Evolutionary conservation across 1,140 invertebrate species (phyloP), one percentile per base, ranked within the genome.

Genomic region (Drosophila gunungcola): DNA sequence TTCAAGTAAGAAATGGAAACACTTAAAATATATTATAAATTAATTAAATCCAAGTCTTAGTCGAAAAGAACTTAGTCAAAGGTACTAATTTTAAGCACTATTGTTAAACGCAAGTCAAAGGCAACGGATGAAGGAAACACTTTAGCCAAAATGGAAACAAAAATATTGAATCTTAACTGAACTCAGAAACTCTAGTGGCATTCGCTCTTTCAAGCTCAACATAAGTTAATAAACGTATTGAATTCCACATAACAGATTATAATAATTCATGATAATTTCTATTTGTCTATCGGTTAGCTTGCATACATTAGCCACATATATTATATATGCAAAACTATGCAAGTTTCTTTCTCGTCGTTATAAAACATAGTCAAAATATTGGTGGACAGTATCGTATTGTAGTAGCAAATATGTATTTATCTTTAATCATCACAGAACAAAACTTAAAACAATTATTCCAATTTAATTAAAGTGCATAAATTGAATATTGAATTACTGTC

Each of bases 361-460:
- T 79, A 82, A 68, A 55, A 83, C 56, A 88, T 88, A 83, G 84
- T 83, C 55, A 80, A 86, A 88, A 88, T 86, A 86, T 86, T 86
- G 83, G 75, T 86, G 83, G 79, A 48, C 62, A 63, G 75, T 86
- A 86, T 79, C 75, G 70, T 83, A 89, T 86, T 86, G 60, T 86
- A 78, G 82, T 86, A 86, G 79, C 65, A 76, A 86, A 88, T 86
- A 86, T 75, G 43, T 76, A 76, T 75, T 75, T 75, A 75, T 52
- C 72, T 75, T 86, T 88, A 88, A 86, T 80, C 83, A 83, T 86
- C 60, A 78, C 82, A 41, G 60, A 58, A 48, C n/a, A 49, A 74
- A 55, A 49, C 48, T 27, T 12, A 73, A 58, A 57, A 49, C 38
- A 54, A 73, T 82, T 80, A 84, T 68, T 81, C 73, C 64, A 86